Evolutionary conservation across 2,113 vertebrate genomes (phyloP), one percentile per base, ranked within the genome.

Genomic region (Philantomba maxwellii): DNA sequence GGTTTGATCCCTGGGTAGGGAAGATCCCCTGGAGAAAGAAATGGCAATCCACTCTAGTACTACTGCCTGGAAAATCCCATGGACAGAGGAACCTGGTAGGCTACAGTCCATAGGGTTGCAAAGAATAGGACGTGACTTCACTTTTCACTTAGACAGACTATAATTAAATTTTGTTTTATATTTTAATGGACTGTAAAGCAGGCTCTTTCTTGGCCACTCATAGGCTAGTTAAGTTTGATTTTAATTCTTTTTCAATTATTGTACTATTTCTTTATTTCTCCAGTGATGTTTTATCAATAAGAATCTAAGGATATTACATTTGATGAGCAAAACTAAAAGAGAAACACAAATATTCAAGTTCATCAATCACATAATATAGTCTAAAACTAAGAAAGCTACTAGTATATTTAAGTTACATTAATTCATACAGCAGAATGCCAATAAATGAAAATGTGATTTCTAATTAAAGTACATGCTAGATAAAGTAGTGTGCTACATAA

Each of bases 101-200:
- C 57, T 58, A 58, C 57, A 12, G 57, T 58, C 57, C 57, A 58
- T 5, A 1, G 57, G 57, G 57, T 26, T 10, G 4, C 57, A 26
- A 26, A 58, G 57, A 58, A 25, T 58, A 10, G 11, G 57, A 26
- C 0, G 10, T 0, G 2, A 58, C 25, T 58, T 58, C 57, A 58
- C 25, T 58, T 58, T 58, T 58, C 57, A 26, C 19, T 39, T 23
- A 39, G n/a, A 39, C 19, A 43, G 64, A 36, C 9, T 16, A 25
- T 43, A 75, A 14, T 75, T 55, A 49, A 14, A 3, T 82, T 92
- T 45, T 62, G 30, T 43, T 87, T 49, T 66, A 58, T 70, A 91
- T 90, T 96, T 93, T 36, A 93, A 75, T 66, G 64, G 39, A 89
- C 96, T 81, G 85, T 66, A 93, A n/a, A 51, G 45, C 7, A 92